These are phyloP conservation scores for Aythya baeri DNA, from an alignment of 2,113 vertebrate species.

Conservation along the genomic window DNA sequence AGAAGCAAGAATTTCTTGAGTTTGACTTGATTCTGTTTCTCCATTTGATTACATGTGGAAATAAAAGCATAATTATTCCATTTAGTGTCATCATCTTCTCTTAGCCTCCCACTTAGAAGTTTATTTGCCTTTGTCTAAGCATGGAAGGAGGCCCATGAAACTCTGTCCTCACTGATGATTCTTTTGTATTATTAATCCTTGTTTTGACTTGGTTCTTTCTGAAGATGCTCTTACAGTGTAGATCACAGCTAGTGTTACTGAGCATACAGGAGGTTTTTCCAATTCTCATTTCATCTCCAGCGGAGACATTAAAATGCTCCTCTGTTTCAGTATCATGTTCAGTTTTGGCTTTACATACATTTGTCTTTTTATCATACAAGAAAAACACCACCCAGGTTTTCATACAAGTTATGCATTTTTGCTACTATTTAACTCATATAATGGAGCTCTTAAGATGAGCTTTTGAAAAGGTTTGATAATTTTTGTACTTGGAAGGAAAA, in stretches of 20 bases:
- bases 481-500: slow-evolving; percentile 6
- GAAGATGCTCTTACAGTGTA: slow-evolving; percentile 28
- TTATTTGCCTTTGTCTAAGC: slow-evolving; percentile 38
- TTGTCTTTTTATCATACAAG: background rate
- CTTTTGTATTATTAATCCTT: slow-evolving; percentile 46
- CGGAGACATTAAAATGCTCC: background rate
- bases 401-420: background rate
- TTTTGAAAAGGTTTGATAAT: background rate
- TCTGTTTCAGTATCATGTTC: background rate
- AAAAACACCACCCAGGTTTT: background rate
- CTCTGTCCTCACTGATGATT: background rate
- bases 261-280: background rate
- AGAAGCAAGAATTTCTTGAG: background rate
- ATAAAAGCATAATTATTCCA: slow-evolving; percentile 15
- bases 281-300: background rate
- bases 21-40: background rate
- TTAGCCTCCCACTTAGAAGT: background rate
- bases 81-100: slow-evolving; percentile 14
- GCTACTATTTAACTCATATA: background rate
- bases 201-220: slow-evolving; percentile 33
- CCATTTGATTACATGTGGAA: background rate
- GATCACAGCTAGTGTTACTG: background rate
- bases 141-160: slow-evolving; percentile 6
- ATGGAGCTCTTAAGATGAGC: background rate
- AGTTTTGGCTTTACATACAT: background rate